These are phyloP conservation scores for Gnathonemus echidnorhynchus DNA, from an alignment of 2,113 vertebrate species.

Conservation along the genomic window DNA sequence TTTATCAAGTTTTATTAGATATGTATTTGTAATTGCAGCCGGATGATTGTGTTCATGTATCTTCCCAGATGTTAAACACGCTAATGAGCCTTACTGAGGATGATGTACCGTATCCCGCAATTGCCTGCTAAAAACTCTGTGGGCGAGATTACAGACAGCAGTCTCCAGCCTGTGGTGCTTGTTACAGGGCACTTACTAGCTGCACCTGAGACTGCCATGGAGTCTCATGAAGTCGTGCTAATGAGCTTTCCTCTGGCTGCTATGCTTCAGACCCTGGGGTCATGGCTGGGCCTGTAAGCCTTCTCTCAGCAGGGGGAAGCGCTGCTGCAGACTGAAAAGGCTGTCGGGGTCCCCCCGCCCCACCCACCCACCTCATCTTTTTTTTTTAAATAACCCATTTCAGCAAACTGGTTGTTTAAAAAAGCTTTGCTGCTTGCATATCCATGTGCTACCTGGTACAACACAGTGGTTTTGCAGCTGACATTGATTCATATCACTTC, in stretches of 20 bases:
- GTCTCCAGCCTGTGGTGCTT: constrained; percentile 29
- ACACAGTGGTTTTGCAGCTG: neutral
- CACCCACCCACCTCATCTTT: neutral
- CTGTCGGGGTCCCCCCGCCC: neutral
- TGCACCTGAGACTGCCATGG: constrained; percentile 22
- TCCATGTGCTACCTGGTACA: neutral
- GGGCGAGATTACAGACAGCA: constrained; percentile 35
- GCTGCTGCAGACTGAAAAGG: neutral
- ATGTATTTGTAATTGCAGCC: neutral
- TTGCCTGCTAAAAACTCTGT: constrained; percentile 40
- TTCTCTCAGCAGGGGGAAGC: neutral
- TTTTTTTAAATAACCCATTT: neutral
- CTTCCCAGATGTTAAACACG: neutral
- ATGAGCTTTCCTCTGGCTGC: constrained; percentile 27
- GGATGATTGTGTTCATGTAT: neutral
- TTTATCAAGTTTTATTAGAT: no score
- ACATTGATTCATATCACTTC: neutral
- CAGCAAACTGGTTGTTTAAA: neutral
- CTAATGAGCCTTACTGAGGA: constrained; percentile 13
- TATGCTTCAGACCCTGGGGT: constrained; percentile 8
- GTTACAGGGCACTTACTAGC: constrained; percentile 37
- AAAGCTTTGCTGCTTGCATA: neutral
- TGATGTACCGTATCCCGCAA: constrained; percentile 27
- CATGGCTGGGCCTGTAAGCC: neutral
- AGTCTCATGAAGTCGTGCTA: constrained; percentile 28